Percentiles rank a stretch among this genome's conserved stretches.
These are phyloP conservation scores for Budorcas taxicolor DNA, from an alignment of 2,113 vertebrate genomes.

Conservation along the genomic window DNA sequence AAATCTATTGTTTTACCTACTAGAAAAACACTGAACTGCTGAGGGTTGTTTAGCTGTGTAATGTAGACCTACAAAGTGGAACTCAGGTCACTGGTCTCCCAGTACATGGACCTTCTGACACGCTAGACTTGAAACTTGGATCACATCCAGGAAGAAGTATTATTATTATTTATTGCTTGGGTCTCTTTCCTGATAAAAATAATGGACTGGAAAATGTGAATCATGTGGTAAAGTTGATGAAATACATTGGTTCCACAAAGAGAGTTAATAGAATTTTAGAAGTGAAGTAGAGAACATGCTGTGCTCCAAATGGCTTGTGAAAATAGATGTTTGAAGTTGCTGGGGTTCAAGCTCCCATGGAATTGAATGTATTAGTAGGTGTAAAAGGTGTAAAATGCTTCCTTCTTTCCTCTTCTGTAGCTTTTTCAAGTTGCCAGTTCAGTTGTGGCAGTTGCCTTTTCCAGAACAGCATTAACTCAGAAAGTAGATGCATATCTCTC, in stretches of 20 bases:
- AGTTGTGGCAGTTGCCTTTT: background rate
- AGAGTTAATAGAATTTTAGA: background rate
- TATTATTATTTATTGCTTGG: background rate
- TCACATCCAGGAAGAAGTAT: background rate
- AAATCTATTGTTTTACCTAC: background rate
- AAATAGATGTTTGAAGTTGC: background rate
- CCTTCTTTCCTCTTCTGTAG: background rate
- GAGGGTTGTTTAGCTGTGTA: background rate
- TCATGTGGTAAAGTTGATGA: background rate
- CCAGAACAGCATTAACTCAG: background rate
- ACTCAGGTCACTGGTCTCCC: background rate
- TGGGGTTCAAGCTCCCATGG: background rate
- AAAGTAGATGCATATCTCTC: background rate
- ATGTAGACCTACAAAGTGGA: background rate
- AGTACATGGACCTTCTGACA: background rate
- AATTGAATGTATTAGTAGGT: background rate
- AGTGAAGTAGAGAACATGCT: background rate
- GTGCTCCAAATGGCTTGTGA: background rate
- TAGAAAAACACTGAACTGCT: background rate
- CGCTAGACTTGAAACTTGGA: background rate
- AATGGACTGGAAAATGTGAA: background rate
- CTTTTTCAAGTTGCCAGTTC: background rate
- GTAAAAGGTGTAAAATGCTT: background rate
- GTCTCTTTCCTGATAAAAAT: conserved; percentile 23
- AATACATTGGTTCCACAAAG: background rate